Evolutionary conservation across 2,888 invertebrate genomes (phyloP).

Genomic region (Rhamphomyia laevipes): DNA sequence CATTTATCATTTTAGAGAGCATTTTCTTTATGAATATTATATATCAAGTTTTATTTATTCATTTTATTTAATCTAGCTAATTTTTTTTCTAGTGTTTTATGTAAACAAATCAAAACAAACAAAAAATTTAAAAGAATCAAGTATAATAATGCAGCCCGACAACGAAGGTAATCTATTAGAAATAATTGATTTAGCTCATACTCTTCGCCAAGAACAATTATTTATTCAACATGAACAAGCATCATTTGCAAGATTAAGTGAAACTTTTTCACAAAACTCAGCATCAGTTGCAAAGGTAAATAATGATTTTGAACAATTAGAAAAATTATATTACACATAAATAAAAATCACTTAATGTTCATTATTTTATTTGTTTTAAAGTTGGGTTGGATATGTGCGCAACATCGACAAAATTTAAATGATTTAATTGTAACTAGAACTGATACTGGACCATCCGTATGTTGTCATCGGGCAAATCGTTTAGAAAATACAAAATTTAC

Average conservation of each 20-base stretch:
- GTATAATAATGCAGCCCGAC: slow-evolving; percentile 28
- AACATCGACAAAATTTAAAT: slow-evolving; percentile 72
- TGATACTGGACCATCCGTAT: slow-evolving; percentile 63
- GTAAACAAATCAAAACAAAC: no score
- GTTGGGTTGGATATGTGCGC: slow-evolving; percentile 77
- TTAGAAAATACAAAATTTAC: slow-evolving; percentile 56
- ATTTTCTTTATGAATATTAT: no score
- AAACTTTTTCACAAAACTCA: slow-evolving; percentile 50
- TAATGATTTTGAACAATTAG: not conserved
- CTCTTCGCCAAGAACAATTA: slow-evolving; percentile 55
- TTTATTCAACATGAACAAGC: slow-evolving; percentile 78
- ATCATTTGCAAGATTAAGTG: slow-evolving; percentile 64
- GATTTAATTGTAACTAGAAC: slow-evolving; percentile 61
- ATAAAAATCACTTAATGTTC: not conserved
- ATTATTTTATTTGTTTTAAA: slow-evolving; percentile 32
- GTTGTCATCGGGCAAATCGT: slow-evolving; percentile 57
- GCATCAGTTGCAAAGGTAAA: slow-evolving; percentile 40
- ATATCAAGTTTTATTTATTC: no score
- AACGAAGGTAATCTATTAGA: slow-evolving; percentile 35
- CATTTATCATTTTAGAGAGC: no score
- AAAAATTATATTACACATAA: not conserved
- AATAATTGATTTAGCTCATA: slow-evolving; percentile 38
- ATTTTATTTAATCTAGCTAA: no score
- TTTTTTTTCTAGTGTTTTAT: no score
- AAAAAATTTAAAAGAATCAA: slow-evolving; percentile 1